Evolutionary conservation across 2,113 vertebrate genomes (phyloP), one percentile per base, ranked within the genome.

Genomic region (Arenaria interpres): DNA sequence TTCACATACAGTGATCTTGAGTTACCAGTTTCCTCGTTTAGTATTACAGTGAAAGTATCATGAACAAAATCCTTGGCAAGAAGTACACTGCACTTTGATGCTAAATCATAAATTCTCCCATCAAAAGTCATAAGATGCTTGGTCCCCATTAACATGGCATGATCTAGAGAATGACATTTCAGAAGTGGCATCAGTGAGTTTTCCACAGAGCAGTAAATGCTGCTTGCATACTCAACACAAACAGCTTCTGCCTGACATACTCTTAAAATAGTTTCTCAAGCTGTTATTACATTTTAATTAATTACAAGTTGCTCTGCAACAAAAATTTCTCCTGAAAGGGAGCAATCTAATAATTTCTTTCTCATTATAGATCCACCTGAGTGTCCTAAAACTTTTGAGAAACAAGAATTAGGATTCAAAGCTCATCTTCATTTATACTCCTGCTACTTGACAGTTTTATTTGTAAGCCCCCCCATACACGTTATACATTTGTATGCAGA

Each of bases 71-170:
- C 98, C 46, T 97, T 98, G 89, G 99, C 98, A 39, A 99, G 97
- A 45, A 99, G 96, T 19, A 98, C 96, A 6, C 98, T 96, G 51
- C 99, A 98, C 23, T 71, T 95, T 24, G 88, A 82, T 24, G 97
- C 95, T 14, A 99, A 95, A 88, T 98, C 98, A 41, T 98, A 98
- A 46, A 99, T 93, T 74, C 77, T 98, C 13, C 99, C 98, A 15
- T 99, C 98, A 53, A 99, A 99, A 3, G 99, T 98, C 92, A 99
- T 97, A 28, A 98, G 39, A 41, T 98, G 98, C 95, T 98, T 98
- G 92, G 97, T 97, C 5, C 98, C 97, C 7, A 99, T 98, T 96
- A 99, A 69, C 87, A 99, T 43, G 10, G 98, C 98, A 51, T 98
- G 98, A 95, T 99, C 99, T 99, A 77, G 74, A 22, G 60, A 69